Base-by-base conservation (phyloP, 2,888 invertebrate genomes). In the Ophion ventricosus region DNA sequence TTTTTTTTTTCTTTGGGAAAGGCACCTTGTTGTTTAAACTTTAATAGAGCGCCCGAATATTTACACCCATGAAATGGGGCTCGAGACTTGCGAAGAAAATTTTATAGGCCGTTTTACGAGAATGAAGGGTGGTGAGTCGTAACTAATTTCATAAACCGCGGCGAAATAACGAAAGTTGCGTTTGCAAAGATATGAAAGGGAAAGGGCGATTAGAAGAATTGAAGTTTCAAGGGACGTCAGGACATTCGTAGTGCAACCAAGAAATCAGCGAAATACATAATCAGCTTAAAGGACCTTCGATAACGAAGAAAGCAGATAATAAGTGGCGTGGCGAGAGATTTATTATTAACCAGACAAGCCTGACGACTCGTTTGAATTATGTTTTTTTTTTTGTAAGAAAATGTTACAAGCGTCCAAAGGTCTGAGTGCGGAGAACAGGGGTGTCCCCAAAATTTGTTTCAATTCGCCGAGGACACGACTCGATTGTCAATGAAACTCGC, bases 221-320 rank as follows among this genome's bases (percentile, higher is more conserved):
- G 59, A 63, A 26, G 56, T 75, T 72, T 79, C 69, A 67, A 72
- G 75, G 75, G 70, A 49, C 49, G 29, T 79, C 72, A 74, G 56
- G 26, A 83, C 43, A 43, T 66, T 76, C 63, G 86, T 81, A 82
- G 83, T 83, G 81, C 87, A 91, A 91, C 92, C 92, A 92, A 92
- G 91, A 92, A 91, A 89, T 92, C 91, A 91, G 86, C 86, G 74
- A 89, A 91, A 92, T 92, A 92, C 92, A 92, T 92, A 91, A 92
- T 92, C 92, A 90, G 85, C 86, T 84, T 86, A 43, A 61, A 74
- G 66, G 69, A 82, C 59, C 79, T 69, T 40, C 20, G 17, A 67
- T 79, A 20, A 81, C 64, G 25, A 70, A 78, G 26, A 70, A 49
- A 80, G 56, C 20, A 25, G 66, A 66, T 11, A 10, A 20, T 7